phyloP scores from a whole-genome alignment of 2,113 vertebrate species.

The Acanthochromis polyacanthus region DNA sequence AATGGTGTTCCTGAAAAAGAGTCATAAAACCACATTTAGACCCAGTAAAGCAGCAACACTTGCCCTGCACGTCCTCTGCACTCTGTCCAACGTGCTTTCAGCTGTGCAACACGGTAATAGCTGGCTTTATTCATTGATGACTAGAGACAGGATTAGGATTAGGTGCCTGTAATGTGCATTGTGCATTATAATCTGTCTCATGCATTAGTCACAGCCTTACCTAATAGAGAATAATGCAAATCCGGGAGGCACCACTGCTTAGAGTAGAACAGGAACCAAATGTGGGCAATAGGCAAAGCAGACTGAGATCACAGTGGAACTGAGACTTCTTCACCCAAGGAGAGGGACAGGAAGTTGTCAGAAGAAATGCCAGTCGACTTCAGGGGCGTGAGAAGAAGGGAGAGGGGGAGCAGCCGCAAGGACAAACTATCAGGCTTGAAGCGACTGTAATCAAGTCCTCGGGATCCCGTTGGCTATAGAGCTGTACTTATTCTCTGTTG shows the following conservation, averaged over 20 bases:
- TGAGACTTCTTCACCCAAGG: constrained; percentile 74
- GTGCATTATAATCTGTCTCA: constrained; percentile 53
- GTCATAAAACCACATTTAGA: not conserved
- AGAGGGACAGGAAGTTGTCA: constrained; percentile 72
- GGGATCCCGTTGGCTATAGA: constrained; percentile 95
- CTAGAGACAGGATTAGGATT: constrained; percentile 60
- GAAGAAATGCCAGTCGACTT: constrained; percentile 83
- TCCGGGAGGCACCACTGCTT: constrained; percentile 64
- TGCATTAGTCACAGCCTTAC: constrained; percentile 84
- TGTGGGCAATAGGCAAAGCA: constrained; percentile 71
- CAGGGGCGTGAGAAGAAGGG: constrained; percentile 70
- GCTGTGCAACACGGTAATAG: constrained; percentile 11
- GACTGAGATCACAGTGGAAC: constrained; percentile 69
- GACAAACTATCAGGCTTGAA: constrained; percentile 97
- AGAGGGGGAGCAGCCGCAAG: constrained; percentile 82
- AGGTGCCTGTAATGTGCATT: constrained; percentile 41
- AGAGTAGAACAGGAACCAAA: constrained; percentile 72
- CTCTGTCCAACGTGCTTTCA: constrained; percentile 6
- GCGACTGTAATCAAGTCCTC: constrained; percentile 96
- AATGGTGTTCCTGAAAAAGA: constrained; percentile 50
- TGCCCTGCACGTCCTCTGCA: not conserved
- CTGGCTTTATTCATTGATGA: constrained; percentile 48
- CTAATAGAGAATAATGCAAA: constrained; percentile 80
- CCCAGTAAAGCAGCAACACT: not conserved
- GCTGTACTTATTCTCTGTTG: constrained; percentile 95